phyloP scores from a whole-genome alignment of 1,140 invertebrate genomes.

The Triops longicaudatus region DNA sequence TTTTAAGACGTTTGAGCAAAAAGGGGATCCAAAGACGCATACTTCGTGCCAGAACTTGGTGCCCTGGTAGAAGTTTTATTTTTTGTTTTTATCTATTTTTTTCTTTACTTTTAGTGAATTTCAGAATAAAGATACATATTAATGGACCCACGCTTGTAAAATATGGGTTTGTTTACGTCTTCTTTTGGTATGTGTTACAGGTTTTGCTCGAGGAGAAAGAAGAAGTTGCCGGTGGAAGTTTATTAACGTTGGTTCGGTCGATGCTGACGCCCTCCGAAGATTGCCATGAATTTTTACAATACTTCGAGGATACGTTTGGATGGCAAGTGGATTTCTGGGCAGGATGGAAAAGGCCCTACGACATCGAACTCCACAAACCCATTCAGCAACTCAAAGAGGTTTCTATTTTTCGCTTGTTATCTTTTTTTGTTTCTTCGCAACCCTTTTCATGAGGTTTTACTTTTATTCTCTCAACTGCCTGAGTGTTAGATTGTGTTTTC shows the following conservation, averaged over 20 bases:
- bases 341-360: neutral
- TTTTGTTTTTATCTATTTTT: too few relatives aligned
- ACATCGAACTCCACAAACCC: neutral
- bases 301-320: neutral
- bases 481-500: too few relatives aligned
- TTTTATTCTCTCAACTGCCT: neutral
- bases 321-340: conserved; percentile 10
- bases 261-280: neutral
- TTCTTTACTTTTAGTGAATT: too few relatives aligned
- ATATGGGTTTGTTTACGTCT: too few relatives aligned
- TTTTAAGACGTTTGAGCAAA: too few relatives aligned
- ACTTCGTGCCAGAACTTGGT: too few relatives aligned
- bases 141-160: too few relatives aligned
- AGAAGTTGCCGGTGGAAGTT: neutral
- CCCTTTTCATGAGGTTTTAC: neutral
- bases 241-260: neutral
- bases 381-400: neutral
- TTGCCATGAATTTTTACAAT: conserved; percentile 2
- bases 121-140: too few relatives aligned
- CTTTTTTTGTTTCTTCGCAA: neutral
- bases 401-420: neutral
- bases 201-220: neutral
- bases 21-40: too few relatives aligned
- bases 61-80: too few relatives aligned
- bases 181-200: neutral